phyloP scores from a whole-genome alignment of 2,797 vertebrate genomes.

The Tympanoctomys barrerae region DNA sequence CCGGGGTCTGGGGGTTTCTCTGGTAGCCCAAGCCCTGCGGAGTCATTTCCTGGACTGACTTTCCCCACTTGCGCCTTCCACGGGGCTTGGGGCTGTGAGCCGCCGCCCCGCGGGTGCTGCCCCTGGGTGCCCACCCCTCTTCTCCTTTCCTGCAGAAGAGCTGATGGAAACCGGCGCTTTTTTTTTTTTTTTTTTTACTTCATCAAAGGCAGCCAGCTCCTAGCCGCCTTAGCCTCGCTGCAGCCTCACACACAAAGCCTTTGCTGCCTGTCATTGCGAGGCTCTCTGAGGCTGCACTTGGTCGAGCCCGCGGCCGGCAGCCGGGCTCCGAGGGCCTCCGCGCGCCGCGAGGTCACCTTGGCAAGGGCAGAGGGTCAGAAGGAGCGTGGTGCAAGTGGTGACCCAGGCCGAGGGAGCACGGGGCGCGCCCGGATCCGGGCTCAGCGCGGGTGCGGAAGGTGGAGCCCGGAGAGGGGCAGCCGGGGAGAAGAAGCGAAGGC shows the following conservation, averaged over 20 bases:
- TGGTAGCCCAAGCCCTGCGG: background rate
- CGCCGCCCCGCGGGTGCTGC: background rate
- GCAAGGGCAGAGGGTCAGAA: constrained; percentile 44
- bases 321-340: constrained; percentile 50
- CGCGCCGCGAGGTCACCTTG: constrained; percentile 81
- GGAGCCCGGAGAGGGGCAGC: rapidly evolving
- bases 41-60: constrained; percentile 33
- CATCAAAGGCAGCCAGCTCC: constrained; percentile 61
- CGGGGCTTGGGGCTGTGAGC: background rate
- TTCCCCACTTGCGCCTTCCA: background rate
- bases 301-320: background rate
- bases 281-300: constrained; percentile 67
- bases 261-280: constrained; percentile 62
- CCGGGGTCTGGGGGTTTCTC: background rate
- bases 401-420: background rate
- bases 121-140: background rate
- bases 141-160: background rate
- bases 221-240: constrained; percentile 54
- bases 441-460: background rate
- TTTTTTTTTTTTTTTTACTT: background rate
- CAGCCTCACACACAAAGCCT: constrained; percentile 73
- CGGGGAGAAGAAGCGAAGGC: background rate
- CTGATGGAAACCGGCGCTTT: background rate
- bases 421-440: background rate
- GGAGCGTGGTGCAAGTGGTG: background rate